Evolutionary conservation across 1,140 invertebrate species (phyloP).

Genomic region (Drosophila obscura): DNA sequence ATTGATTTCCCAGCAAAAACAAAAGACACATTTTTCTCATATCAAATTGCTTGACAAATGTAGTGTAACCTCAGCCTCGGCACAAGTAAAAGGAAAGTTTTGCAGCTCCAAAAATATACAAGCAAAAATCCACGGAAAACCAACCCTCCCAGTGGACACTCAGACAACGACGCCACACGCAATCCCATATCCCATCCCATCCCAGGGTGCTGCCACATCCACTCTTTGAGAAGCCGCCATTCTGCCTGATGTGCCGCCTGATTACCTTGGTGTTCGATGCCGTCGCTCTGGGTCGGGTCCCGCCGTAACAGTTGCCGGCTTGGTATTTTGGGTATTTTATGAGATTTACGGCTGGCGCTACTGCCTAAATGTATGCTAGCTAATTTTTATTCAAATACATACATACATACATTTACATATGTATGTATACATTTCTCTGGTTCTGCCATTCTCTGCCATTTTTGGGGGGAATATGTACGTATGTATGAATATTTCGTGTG

Average conservation of each 20-base stretch:
- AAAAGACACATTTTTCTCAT: neutral
- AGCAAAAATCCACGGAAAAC: constrained; percentile 31
- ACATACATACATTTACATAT: constrained; percentile 5
- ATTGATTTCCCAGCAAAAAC: neutral
- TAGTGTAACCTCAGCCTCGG: constrained; percentile 3
- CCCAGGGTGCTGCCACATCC: constrained; percentile 26
- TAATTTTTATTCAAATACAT: constrained; percentile 77
- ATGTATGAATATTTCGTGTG: constrained; percentile 60
- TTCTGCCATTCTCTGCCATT: constrained; percentile 15
- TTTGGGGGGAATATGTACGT: too few species aligned
- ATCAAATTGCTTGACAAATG: constrained; percentile 10
- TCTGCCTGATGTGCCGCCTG: constrained; percentile 25
- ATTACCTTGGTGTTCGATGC: constrained; percentile 64
- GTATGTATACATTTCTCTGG: constrained; percentile 5
- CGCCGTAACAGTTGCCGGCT: constrained; percentile 72
- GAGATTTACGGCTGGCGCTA: constrained; percentile 59
- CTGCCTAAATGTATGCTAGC: constrained; percentile 70
- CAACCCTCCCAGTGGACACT: constrained; percentile 44
- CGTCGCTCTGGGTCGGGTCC: constrained; percentile 5
- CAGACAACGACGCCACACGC: constrained; percentile 55
- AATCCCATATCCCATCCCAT: constrained; percentile 29
- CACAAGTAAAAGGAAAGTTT: constrained; percentile 4
- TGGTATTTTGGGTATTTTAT: constrained; percentile 63
- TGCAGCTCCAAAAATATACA: constrained; percentile 5
- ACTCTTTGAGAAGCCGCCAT: constrained; percentile 2